These are phyloP conservation scores for Melanerpes formicivorus DNA, from an alignment of 2,113 vertebrate genomes.

Conservation along the genomic window DNA sequence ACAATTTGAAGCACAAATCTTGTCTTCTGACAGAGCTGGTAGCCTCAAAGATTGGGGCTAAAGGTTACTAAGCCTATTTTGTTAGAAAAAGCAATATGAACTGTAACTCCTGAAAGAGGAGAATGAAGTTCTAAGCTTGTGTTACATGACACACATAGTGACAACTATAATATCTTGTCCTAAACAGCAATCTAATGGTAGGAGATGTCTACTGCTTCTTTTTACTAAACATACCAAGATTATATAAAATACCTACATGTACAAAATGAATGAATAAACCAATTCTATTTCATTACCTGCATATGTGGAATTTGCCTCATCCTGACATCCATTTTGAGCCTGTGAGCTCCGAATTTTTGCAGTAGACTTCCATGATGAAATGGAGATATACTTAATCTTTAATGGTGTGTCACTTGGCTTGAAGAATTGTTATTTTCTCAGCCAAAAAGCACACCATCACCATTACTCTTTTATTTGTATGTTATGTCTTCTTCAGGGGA, in stretches of 20 bases:
- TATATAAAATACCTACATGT: background rate
- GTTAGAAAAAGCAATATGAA: background rate
- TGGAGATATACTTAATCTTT: background rate
- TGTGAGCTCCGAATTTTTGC: background rate
- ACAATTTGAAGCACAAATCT: background rate
- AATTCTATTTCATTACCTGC: background rate
- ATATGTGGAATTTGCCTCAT: background rate
- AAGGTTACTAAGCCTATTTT: background rate
- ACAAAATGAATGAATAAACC: background rate
- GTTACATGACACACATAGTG: background rate
- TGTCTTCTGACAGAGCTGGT: background rate
- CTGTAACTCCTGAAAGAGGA: background rate
- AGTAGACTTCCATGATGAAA: background rate
- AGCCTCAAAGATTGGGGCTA: background rate
- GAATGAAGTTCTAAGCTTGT: background rate
- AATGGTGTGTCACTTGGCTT: fast-evolving
- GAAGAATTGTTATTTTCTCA: background rate
- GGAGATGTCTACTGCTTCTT: background rate
- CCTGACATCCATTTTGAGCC: background rate
- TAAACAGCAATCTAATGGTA: background rate
- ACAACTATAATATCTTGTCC: background rate
- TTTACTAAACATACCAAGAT: background rate
- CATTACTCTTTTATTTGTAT: background rate
- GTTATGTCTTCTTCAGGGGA: background rate
- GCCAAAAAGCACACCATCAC: background rate